These are phyloP conservation scores for Hyposmocoma kahamanoa DNA, from an alignment of 1,140 invertebrate species.

Conservation along the genomic window DNA sequence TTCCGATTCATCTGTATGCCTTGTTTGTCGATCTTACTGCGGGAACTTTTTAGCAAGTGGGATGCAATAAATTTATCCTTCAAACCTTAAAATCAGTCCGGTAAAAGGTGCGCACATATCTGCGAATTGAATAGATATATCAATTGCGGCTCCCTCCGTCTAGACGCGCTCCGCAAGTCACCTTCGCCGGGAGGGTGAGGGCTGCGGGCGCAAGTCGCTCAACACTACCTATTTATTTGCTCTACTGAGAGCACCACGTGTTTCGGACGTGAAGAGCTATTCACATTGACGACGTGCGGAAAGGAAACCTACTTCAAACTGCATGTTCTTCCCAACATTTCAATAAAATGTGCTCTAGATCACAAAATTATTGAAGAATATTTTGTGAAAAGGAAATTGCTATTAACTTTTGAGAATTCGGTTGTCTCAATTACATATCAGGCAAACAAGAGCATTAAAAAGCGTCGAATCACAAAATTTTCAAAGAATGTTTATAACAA, in stretches of 20 bases:
- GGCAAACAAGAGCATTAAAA: too few relatives aligned
- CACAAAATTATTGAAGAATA: too few relatives aligned
- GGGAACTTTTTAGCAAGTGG: neutral
- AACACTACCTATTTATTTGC: constrained; percentile 63
- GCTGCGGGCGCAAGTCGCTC: constrained; percentile 54
- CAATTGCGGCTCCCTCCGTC: constrained; percentile 56
- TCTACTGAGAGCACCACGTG: constrained; percentile 52
- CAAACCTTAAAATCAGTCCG: constrained; percentile 1
- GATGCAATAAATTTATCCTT: neutral
- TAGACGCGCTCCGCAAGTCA: constrained; percentile 65
- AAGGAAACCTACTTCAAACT: too few relatives aligned
- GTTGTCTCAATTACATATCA: too few relatives aligned
- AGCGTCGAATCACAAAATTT: constrained; percentile 3
- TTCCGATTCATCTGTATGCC: constrained; percentile 7
- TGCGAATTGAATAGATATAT: constrained; percentile 25
- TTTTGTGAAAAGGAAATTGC: too few relatives aligned
- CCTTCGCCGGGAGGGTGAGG: constrained; percentile 31
- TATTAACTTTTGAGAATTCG: too few relatives aligned
- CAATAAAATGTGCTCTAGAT: too few relatives aligned
- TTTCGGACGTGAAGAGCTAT: constrained; percentile 42
- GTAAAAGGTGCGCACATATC: constrained; percentile 12
- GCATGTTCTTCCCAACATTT: too few relatives aligned
- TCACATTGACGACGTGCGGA: constrained; percentile 13
- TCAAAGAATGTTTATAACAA: neutral
- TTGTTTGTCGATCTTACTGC: too few relatives aligned